phyloP scores from a whole-genome alignment of 2,797 vertebrate genomes.

The Remorina albescens region DNA sequence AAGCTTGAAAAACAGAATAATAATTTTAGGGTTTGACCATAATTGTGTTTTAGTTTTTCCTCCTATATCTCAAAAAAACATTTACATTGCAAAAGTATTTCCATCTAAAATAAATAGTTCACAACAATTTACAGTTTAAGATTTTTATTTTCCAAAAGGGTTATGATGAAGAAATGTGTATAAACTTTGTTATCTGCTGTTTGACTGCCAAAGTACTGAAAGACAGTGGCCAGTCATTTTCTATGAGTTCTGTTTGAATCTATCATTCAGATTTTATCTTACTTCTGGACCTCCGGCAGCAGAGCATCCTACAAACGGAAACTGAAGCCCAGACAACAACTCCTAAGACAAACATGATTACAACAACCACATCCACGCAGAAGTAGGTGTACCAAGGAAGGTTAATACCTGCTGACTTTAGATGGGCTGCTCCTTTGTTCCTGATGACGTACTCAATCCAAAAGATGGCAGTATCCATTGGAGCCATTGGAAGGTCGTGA shows the following conservation, averaged over 20 bases:
- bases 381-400: slow-evolving; percentile 80
- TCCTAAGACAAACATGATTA: slow-evolving; percentile 39
- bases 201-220: no score
- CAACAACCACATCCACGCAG: slow-evolving; percentile 68
- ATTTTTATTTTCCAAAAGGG: neutral
- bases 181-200: neutral
- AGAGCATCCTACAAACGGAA: slow-evolving; percentile 56
- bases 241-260: no score
- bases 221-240: no score
- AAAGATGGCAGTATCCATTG: slow-evolving; percentile 74
- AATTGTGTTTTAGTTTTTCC: no score
- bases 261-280: slow-evolving; percentile 72
- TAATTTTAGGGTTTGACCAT: no score
- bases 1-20: no score
- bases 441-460: slow-evolving; percentile 82
- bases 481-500: slow-evolving; percentile 55
- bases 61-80: no score
- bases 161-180: neutral
- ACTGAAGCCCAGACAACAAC: slow-evolving; percentile 48
- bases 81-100: no score
- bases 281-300: slow-evolving; percentile 51
- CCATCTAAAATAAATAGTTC: neutral
- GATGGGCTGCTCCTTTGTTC: slow-evolving; percentile 74
- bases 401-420: slow-evolving; percentile 52
- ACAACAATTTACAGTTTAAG: neutral